Conservation (phyloP, 2,113 vertebrate genomes). For the Nycticebus coucang region DNA sequence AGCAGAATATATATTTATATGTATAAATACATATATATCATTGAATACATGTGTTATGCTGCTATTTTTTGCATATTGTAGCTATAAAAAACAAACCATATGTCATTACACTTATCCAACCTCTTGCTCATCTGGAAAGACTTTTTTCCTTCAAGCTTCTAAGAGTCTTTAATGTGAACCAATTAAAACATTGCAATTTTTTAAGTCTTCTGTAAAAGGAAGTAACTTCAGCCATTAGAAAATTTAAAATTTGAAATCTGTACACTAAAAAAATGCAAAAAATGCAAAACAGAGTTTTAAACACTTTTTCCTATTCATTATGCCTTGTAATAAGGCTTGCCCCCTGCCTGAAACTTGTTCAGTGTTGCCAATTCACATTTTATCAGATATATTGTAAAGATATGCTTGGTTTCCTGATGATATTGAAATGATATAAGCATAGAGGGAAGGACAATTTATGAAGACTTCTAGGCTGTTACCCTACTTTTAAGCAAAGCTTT, state of each 20-base stretch:
- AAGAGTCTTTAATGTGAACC: slow-evolving; percentile 76
- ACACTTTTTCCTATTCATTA: slow-evolving; percentile 35
- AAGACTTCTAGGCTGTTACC: background rate
- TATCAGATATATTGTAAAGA: slow-evolving; percentile 54
- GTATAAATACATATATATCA: slow-evolving; percentile 81
- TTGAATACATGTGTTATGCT: slow-evolving; percentile 81
- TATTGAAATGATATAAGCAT: background rate
- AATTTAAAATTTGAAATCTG: slow-evolving; percentile 72
- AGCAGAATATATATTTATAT: slow-evolving; percentile 81
- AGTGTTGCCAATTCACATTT: slow-evolving; percentile 37
- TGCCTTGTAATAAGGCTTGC: slow-evolving; percentile 49
- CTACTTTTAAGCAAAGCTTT: slow-evolving; percentile 36
- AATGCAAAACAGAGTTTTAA: slow-evolving; percentile 63
- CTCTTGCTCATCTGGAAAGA: slow-evolving; percentile 83
- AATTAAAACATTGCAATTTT: slow-evolving; percentile 72
- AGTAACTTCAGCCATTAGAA: slow-evolving; percentile 74
- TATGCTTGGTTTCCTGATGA: slow-evolving; percentile 41
- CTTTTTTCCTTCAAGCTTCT: slow-evolving; percentile 74
- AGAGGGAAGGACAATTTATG: background rate
- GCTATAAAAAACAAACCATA: slow-evolving; percentile 83
- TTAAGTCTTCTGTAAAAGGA: slow-evolving; percentile 69
- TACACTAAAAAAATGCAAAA: slow-evolving; percentile 43
- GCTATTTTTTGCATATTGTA: slow-evolving; percentile 82
- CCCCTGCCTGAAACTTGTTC: slow-evolving; percentile 54
- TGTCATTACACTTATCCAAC: slow-evolving; percentile 83